Percentiles rank a stretch among this genome's conserved stretches.
Evolutionary conservation across 2,113 vertebrate species (phyloP).

Genomic region (Typhlomys cinereus): DNA sequence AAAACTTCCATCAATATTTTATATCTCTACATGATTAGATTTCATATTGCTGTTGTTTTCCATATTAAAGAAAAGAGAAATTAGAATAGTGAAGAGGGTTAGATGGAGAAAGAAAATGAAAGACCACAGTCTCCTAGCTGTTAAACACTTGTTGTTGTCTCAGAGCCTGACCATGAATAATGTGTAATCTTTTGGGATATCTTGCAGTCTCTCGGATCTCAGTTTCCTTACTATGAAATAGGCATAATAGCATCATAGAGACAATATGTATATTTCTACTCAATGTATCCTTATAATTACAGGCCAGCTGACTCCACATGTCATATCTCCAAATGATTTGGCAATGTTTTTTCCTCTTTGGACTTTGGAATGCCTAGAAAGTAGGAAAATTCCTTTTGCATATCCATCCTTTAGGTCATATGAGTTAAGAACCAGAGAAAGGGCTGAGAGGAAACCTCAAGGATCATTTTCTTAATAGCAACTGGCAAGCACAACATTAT

Average conservation of each 20-base stretch:
- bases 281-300: background rate
- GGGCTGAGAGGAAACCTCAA: background rate
- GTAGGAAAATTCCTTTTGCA: background rate
- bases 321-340: background rate
- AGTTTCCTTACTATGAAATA: background rate
- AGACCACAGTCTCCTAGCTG: background rate
- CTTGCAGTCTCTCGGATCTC: background rate
- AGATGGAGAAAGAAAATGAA: background rate
- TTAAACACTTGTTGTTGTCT: background rate
- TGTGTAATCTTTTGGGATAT: background rate
- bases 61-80: background rate
- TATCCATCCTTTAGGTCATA: background rate
- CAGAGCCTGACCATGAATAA: background rate
- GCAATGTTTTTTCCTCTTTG: constrained; percentile 31
- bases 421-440: constrained; percentile 12
- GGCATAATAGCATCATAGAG: background rate
- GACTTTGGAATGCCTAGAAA: constrained; percentile 2
- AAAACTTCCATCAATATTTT: background rate
- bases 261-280: background rate
- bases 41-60: constrained; percentile 22
- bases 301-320: background rate
- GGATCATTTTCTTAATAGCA: constrained; percentile 7
- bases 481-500: background rate
- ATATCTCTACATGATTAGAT: background rate
- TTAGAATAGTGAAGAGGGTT: background rate